Conservation (phyloP, 2,888 invertebrate species). For the Acleris emargana region DNA sequence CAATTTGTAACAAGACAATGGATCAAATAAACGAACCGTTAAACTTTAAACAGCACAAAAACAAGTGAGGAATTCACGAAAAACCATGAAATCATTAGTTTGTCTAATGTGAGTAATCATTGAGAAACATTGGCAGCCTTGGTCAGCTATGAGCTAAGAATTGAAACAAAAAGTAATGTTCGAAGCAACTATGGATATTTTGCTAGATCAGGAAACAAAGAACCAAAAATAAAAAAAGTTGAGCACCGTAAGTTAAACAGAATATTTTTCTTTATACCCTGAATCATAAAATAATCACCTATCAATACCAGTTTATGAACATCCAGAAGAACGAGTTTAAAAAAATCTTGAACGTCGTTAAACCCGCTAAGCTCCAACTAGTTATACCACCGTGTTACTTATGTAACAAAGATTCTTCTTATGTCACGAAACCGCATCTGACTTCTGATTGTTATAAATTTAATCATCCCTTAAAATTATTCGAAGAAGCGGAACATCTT, state of each 20-base stretch:
- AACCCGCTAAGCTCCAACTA: neutral
- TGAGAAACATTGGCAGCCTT: constrained; percentile 16
- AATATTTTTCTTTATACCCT: too few species aligned
- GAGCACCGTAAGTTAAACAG: neutral
- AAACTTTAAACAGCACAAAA: constrained; percentile 20
- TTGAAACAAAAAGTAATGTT: constrained; percentile 13
- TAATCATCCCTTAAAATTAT: too few species aligned
- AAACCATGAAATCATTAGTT: constrained; percentile 30
- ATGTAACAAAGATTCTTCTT: neutral
- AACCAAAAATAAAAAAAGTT: neutral
- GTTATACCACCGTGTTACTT: too few species aligned
- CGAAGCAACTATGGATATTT: neutral
- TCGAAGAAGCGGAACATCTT: too few species aligned
- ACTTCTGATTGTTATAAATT: too few species aligned
- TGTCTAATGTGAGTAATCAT: constrained; percentile 33
- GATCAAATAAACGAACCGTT: constrained; percentile 4
- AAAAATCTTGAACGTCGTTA: constrained; percentile 2
- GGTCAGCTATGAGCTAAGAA: constrained; percentile 15
- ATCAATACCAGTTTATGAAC: neutral
- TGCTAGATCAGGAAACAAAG: neutral
- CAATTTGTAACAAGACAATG: constrained; percentile 1
- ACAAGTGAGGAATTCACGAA: constrained; percentile 20
- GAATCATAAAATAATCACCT: neutral
- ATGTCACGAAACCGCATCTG: too few species aligned
- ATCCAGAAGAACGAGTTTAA: neutral